Evolutionary conservation across 2,888 invertebrate species (phyloP), one percentile per base, ranked within the genome.

Genomic region (Nephrocerus scutellatus): DNA sequence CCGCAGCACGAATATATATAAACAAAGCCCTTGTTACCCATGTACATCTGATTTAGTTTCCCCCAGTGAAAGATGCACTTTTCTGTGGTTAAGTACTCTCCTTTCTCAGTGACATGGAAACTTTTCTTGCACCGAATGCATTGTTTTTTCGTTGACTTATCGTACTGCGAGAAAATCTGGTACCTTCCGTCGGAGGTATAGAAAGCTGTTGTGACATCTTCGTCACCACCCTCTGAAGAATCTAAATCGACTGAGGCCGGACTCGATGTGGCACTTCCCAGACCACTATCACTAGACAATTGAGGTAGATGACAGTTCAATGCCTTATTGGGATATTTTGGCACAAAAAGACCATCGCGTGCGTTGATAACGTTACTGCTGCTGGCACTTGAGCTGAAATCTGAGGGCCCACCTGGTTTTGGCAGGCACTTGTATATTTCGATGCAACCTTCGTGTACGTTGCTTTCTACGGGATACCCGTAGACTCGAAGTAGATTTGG

Each of bases 51-150:
- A 59, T 73, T 75, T n/a, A 82, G 67, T 53, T 85, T 84, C 15
- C 93, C 95, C 83, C 86, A 89, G 63, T 98, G 97, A 63, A 89
- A 88, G 13, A 73, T 60, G 68, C 97, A 98, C 40, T 76, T 72
- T 48, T 88, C 87, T 30, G 76, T 72, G 4, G 76, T 75, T 16
- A 82, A 62, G 61, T 88, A 88, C 57, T 81, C 77, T 20, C 84
- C 84, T 44, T 77, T 74, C 19, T 75, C 72, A 48, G 78, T 76
- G 43, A 88, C 77, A 54, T 75, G 72, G 65, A 88, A 93, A 30
- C 72, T 72, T 52, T 76, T 77, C 44, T 75, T 75, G 69, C 89
- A 89, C 39, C 89, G 74, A 18, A 76, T 76, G 65, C 87, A 88
- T 42, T 73, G 72, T 55, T 77, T 74, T 63, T 76, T 74, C 32